These are phyloP conservation scores for Augochlora pura DNA, from an alignment of 1,140 invertebrate species.

Conservation along the genomic window DNA sequence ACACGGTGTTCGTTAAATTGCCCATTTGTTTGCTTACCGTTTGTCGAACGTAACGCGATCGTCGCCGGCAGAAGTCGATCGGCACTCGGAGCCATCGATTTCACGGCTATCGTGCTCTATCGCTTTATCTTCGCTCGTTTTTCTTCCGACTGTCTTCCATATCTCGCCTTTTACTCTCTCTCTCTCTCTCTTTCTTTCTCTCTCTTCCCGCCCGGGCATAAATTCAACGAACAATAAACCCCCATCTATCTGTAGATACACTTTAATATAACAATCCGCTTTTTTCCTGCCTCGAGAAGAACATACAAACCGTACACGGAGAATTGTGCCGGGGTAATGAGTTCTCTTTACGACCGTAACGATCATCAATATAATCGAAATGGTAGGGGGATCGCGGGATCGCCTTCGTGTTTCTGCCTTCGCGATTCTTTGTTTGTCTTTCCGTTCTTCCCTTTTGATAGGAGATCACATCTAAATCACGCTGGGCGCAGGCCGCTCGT, in stretches of 20 bases:
- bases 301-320: neutral
- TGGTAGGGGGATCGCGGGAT: neutral
- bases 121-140: slow-evolving; percentile 50
- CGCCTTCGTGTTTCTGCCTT: neutral
- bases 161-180: no score
- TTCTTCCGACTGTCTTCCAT: neutral
- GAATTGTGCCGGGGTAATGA: slow-evolving; percentile 37
- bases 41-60: slow-evolving; percentile 11
- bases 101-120: slow-evolving; percentile 56
- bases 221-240: slow-evolving; percentile 44
- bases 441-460: slow-evolving; percentile 13
- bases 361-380: slow-evolving; percentile 31
- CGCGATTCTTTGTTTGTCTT: slow-evolving; percentile 13
- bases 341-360: slow-evolving; percentile 56
- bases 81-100: slow-evolving; percentile 47
- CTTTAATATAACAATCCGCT: slow-evolving; percentile 20
- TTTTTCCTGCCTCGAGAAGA: neutral
- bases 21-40: slow-evolving; percentile 48
- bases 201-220: slow-evolving; percentile 22
- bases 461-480: neutral
- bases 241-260: neutral
- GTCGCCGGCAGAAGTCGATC: slow-evolving; percentile 27
- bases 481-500: neutral
- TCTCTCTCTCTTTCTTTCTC: neutral
- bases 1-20: neutral